A percentile compares a stretch with the other conserved stretches of the same genome.
These are phyloP conservation scores for Porites cylindrica DNA, from an alignment of 92 coral and sea anemone genomes.

Conservation along the genomic window DNA sequence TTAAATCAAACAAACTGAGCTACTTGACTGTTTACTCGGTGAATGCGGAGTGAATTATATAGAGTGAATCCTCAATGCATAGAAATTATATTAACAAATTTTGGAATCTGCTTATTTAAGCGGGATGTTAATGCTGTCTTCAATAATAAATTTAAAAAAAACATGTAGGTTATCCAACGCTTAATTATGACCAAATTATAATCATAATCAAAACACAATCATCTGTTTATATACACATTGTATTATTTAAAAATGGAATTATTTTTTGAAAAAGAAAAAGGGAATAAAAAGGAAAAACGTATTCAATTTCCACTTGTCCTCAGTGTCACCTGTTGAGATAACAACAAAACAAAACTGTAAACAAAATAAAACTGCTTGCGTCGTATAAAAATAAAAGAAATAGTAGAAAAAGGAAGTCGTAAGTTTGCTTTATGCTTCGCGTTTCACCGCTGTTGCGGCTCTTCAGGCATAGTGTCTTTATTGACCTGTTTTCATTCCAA, in stretches of 20 bases:
- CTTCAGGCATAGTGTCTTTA: no score
- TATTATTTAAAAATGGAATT: background rate
- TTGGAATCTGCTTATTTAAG: background rate
- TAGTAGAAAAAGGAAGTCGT: slow-evolving; percentile 21
- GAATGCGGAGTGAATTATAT: no score
- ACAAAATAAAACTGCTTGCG: slow-evolving; percentile 20
- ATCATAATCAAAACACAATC: background rate
- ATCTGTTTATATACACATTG: background rate
- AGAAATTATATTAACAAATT: no score
- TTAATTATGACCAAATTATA: slow-evolving; percentile 8
- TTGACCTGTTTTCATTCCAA: no score
- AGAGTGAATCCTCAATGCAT: no score
- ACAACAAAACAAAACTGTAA: background rate
- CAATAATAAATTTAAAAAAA: background rate
- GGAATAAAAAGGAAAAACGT: no score
- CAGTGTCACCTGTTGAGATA: slow-evolving; percentile 32
- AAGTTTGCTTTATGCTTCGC: slow-evolving; percentile 16
- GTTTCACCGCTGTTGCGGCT: slow-evolving; percentile 24
- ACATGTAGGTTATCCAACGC: background rate
- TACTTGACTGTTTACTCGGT: no score
- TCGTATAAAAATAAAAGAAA: slow-evolving; percentile 1
- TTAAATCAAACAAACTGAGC: no score
- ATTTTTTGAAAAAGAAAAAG: no score
- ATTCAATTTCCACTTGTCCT: background rate
- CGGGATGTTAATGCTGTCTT: slow-evolving; percentile 11